These are phyloP conservation scores for Holotrichia oblita DNA, from an alignment of 1,140 invertebrate species.

Conservation along the genomic window DNA sequence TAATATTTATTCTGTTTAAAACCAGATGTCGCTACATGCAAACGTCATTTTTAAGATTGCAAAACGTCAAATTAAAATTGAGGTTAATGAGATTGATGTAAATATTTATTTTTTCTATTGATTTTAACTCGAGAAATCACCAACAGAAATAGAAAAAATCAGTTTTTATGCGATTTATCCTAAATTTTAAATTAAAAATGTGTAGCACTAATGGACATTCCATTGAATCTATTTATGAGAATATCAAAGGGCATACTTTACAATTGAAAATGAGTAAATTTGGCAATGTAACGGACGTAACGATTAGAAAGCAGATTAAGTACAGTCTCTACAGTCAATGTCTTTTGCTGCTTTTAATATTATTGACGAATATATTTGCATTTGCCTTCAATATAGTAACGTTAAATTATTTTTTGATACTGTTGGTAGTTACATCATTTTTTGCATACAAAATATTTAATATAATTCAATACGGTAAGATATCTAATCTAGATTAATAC, in stretches of 20 bases:
- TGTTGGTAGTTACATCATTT: constrained; percentile 35
- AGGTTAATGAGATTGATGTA: no score
- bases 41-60: no score
- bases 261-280: constrained; percentile 27
- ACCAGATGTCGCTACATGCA: no score
- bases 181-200: not conserved
- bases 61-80: no score
- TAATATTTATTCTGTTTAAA: no score
- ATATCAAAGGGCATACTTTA: constrained; percentile 19
- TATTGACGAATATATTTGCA: constrained; percentile 34
- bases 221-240: constrained; percentile 20
- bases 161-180: no score
- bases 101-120: no score
- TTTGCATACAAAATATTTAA: constrained; percentile 44
- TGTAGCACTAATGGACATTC: not conserved
- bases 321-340: constrained; percentile 18
- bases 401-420: constrained; percentile 22
- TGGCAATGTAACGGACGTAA: constrained; percentile 10
- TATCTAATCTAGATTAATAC: constrained; percentile 38
- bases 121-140: no score
- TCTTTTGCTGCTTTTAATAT: constrained; percentile 6
- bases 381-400: constrained; percentile 28
- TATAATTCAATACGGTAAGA: constrained; percentile 45
- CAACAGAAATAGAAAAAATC: no score
- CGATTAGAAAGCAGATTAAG: constrained; percentile 21